Conservation (phyloP, 1,140 invertebrate genomes). For the Anthonomus grandis region DNA sequence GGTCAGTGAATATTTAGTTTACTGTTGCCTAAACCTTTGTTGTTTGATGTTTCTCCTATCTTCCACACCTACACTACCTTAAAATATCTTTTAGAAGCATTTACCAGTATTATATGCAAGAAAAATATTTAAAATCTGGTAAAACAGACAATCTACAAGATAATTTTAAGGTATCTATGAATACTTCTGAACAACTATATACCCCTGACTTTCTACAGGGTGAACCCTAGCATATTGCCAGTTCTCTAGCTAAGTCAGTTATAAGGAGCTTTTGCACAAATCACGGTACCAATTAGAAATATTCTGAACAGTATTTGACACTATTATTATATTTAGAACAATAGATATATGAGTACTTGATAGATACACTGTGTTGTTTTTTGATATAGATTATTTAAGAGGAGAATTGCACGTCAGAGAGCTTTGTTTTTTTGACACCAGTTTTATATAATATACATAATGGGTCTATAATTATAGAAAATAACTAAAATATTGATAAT, state of each 20-base stretch:
- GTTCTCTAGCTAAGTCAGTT: conserved; percentile 18
- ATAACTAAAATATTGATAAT: too few species aligned
- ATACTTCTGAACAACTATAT: conserved; percentile 10
- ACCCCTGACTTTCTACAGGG: conserved; percentile 5
- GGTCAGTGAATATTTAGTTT: conserved; percentile 42
- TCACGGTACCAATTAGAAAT: background rate
- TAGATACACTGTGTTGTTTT: too few species aligned
- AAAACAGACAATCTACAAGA: too few species aligned
- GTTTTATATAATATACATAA: too few species aligned
- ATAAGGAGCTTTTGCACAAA: conserved; percentile 24
- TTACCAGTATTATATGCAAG: too few species aligned
- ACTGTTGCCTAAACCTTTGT: conserved; percentile 37
- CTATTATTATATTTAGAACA: too few species aligned
- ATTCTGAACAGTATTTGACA: background rate
- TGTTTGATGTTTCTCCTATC: conserved; percentile 27
- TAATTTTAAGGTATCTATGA: conserved; percentile 7
- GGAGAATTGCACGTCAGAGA: too few species aligned
- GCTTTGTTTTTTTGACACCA: too few species aligned
- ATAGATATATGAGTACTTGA: too few species aligned
- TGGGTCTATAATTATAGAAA: too few species aligned
- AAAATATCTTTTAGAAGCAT: conserved; percentile 15
- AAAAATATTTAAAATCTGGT: too few species aligned
- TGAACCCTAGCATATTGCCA: conserved; percentile 27
- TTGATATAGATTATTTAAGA: too few species aligned
- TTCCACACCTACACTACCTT: conserved; percentile 14